phyloP scores from a whole-genome alignment of 2,888 invertebrate species.

The Orthosia cruda region DNA sequence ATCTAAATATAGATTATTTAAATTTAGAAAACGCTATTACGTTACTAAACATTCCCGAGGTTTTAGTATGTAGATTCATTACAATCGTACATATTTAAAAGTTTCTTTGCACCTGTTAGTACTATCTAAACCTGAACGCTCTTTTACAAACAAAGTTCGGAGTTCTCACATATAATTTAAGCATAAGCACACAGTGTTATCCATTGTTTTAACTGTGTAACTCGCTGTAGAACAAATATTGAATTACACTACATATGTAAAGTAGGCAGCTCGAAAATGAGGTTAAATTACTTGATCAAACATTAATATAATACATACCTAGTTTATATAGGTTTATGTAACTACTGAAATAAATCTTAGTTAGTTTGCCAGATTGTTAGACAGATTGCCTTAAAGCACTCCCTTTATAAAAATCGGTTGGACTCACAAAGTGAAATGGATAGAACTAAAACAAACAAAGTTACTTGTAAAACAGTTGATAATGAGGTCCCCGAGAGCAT shows the following conservation, averaged over 20 bases:
- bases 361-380: neutral
- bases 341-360: slow-evolving; percentile 1
- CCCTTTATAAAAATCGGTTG: neutral
- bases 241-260: slow-evolving; percentile 40
- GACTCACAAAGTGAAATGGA: slow-evolving; percentile 26
- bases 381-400: neutral
- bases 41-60: too few species aligned
- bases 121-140: too few species aligned
- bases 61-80: too few species aligned
- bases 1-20: too few species aligned
- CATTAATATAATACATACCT: slow-evolving; percentile 11
- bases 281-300: slow-evolving; percentile 42
- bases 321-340: neutral
- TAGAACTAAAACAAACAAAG: slow-evolving; percentile 24
- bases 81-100: too few species aligned
- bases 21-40: too few species aligned
- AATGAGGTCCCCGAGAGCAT: neutral
- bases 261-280: slow-evolving; percentile 46
- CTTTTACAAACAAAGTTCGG: slow-evolving; percentile 6
- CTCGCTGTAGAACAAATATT: slow-evolving; percentile 56
- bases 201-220: slow-evolving; percentile 37
- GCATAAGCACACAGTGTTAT: slow-evolving; percentile 45
- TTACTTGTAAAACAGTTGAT: neutral
- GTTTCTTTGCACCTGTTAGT: too few species aligned
- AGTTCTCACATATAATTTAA: slow-evolving; percentile 24